phyloP scores from a whole-genome alignment of 2,888 invertebrate genomes.

The Eurytoma californica region DNA sequence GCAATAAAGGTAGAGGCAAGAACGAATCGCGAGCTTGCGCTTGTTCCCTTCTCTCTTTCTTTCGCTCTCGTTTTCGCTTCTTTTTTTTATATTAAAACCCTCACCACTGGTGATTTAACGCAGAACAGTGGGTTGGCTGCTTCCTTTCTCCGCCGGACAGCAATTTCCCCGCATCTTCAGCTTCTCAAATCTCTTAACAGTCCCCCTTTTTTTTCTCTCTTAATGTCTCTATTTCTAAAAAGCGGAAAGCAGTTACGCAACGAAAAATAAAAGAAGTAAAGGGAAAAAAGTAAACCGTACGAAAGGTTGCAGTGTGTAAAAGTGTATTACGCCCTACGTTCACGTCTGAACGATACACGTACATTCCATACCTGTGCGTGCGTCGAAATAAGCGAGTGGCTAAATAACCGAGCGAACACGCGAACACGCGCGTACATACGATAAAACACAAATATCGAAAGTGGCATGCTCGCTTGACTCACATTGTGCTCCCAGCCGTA shows the following conservation, averaged over 20 bases:
- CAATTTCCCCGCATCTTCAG: background rate
- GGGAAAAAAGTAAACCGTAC: slow-evolving; percentile 3
- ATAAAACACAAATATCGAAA: background rate
- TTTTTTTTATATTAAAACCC: background rate
- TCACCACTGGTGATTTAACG: background rate
- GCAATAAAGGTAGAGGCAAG: slow-evolving; percentile 33
- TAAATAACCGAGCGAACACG: slow-evolving; percentile 26
- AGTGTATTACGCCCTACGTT: slow-evolving; percentile 31
- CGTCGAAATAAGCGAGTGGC: slow-evolving; percentile 41
- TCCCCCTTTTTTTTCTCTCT: background rate
- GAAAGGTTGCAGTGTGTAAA: too few relatives aligned
- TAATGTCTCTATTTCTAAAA: background rate
- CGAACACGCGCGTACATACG: background rate
- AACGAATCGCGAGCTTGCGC: background rate
- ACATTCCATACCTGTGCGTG: slow-evolving; percentile 39
- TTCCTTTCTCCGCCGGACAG: background rate
- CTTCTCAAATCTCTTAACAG: background rate
- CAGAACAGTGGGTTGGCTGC: background rate
- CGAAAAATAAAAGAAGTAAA: background rate
- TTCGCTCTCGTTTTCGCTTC: slow-evolving; percentile 1
- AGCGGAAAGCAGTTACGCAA: background rate
- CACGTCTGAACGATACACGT: slow-evolving; percentile 39
- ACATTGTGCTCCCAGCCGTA: slow-evolving; percentile 18
- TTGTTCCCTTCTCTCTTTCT: slow-evolving; percentile 9
- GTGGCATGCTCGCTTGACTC: slow-evolving; percentile 19